Evolutionary conservation across 2,113 vertebrate species (phyloP), one percentile per base, ranked within the genome.

Genomic region (Aspidoscelis tigris): DNA sequence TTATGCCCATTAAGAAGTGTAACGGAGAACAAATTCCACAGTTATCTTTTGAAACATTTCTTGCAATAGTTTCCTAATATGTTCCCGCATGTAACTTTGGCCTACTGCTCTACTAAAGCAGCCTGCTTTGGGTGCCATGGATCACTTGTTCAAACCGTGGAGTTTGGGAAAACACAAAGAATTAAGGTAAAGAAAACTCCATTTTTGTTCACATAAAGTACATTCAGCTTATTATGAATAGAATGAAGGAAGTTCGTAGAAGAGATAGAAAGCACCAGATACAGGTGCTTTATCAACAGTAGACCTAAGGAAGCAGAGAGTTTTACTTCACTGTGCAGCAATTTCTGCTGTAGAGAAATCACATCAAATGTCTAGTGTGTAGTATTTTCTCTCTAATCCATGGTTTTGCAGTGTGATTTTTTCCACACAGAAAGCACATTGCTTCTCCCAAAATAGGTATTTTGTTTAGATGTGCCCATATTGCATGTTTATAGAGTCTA

Each of bases 41-140:
- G 47, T 26, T 43, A 43, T 50, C 14, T 87, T 85, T 88, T 83
- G 71, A 80, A 89, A 85, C 65, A 84, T 80, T 84, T 84, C 18
- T 70, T 88, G 87, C 53, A 84, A 44, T 80, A 88, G 47, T 24
- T 68, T 1, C 33, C 43, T 80, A 20, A 66, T 44, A 24, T 55
- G 8, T 47, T 50, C 11, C n/a, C 64, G 39, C n/a, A n/a, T 43
- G 26, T 64, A 84, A 72, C 8, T 9, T 26, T 50, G 41, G 6
- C 39, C 21, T 79, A 33, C 33, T 33, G 33, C 33, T 33, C 33
- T 33, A 33, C 33, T 33, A 33, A 33, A 33, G 33, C 33, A 33
- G 26, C 21, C 66, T 73, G 33, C 22, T n/a, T 6, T 81, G 84
- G 53, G 64, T 58, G 20, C 1, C 75, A 78, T 41, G 74, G 66